Evolutionary conservation across 2,888 invertebrate species (phyloP).

Genomic region (Tenthredo amoena): DNA sequence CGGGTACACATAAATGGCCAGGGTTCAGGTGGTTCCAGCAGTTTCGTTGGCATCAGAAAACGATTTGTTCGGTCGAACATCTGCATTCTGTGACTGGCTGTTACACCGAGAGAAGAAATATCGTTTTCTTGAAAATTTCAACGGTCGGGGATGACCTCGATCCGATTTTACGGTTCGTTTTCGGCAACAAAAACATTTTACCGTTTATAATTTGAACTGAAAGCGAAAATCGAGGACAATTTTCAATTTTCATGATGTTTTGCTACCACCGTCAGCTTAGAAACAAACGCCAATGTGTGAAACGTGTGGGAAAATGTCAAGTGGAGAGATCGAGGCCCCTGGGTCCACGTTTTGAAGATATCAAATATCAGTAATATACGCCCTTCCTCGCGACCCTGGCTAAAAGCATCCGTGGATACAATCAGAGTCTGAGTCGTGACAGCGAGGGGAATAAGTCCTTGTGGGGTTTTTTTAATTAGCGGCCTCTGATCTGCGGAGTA

Average conservation of each 20-base stretch:
- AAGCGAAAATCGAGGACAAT: background rate
- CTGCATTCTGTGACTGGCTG: conserved; percentile 12
- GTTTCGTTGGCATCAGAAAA: conserved; percentile 17
- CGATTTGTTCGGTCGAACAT: conserved; percentile 13
- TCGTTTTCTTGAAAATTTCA: background rate
- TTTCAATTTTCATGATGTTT: background rate
- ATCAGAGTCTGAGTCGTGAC: conserved; percentile 24
- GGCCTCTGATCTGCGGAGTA: conserved; percentile 64
- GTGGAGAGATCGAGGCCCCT: conserved; percentile 4
- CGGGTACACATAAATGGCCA: background rate
- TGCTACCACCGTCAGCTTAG: background rate
- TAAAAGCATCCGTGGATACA: conserved; percentile 22
- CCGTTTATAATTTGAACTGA: background rate
- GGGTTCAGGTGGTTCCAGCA: conserved; percentile 23
- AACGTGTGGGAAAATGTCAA: conserved; percentile 2
- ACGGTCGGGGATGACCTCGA: background rate
- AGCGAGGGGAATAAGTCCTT: conserved; percentile 22
- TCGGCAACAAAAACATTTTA: background rate
- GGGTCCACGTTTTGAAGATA: background rate
- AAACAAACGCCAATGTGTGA: background rate
- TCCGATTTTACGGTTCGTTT: background rate
- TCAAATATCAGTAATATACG: conserved; percentile 13
- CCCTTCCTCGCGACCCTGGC: background rate
- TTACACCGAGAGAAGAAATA: background rate
- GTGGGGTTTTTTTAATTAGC: conserved; percentile 63